phyloP scores from a whole-genome alignment of 2,113 vertebrate genomes.

The Apteryx owenii region DNA sequence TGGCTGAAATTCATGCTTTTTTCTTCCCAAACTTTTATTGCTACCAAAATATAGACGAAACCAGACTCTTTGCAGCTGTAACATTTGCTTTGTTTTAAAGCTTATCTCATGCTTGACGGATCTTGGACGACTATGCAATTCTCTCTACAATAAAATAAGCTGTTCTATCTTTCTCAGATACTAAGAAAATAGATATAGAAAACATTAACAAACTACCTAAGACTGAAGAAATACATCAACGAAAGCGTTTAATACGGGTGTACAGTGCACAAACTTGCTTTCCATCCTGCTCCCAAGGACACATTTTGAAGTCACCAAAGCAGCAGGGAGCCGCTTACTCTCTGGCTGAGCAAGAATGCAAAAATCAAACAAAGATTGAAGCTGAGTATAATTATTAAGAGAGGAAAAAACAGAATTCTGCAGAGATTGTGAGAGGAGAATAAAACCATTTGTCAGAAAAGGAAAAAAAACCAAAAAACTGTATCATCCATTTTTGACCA shows the following conservation, averaged over 20 bases:
- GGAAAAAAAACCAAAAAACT: not conserved
- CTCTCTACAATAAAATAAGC: not conserved
- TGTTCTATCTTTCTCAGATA: not conserved
- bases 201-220: not conserved
- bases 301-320: not conserved
- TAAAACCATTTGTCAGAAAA: not conserved
- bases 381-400: not conserved
- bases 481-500: not conserved
- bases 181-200: not conserved
- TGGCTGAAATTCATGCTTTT: not conserved
- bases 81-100: not conserved
- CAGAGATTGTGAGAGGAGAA: not conserved
- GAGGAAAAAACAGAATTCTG: not conserved
- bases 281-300: not conserved
- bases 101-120: not conserved
- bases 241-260: not conserved
- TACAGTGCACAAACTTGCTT: not conserved
- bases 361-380: not conserved
- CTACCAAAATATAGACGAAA: not conserved
- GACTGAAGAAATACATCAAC: not conserved
- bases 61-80: not conserved
- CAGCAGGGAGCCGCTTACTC: not conserved
- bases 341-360: not conserved
- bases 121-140: not conserved
- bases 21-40: not conserved